These are phyloP conservation scores for Brachionus koreanus DNA, from an alignment of 1,140 invertebrate genomes.

Conservation along the genomic window DNA sequence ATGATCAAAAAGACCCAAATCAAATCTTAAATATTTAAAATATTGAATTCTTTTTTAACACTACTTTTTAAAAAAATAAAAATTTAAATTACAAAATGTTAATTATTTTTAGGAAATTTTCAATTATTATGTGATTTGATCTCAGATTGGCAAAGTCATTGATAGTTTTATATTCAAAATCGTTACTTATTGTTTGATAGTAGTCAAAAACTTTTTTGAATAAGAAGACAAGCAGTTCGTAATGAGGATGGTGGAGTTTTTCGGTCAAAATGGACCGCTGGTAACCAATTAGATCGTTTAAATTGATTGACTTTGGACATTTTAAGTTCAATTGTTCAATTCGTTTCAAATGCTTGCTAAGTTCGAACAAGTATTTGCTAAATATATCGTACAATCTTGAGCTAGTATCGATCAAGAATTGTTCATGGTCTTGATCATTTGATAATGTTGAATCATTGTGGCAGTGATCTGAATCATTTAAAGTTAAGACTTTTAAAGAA, in stretches of 20 bases:
- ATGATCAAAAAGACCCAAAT: constrained; percentile 32
- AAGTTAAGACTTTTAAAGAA: not conserved
- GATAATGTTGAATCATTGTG: not conserved
- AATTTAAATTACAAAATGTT: not conserved
- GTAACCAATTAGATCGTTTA: not conserved
- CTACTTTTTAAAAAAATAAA: not conserved
- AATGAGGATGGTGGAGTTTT: not conserved
- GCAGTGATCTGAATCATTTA: not conserved
- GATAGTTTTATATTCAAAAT: not conserved
- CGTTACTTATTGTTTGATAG: constrained; percentile 4
- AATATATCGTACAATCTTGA: not conserved
- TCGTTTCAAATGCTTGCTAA: not conserved
- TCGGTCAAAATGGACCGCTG: constrained; percentile 23
- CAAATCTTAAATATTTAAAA: not conserved
- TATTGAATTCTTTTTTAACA: not conserved
- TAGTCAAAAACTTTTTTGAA: constrained; percentile 35
- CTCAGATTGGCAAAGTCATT: not conserved
- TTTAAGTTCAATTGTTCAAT: not conserved
- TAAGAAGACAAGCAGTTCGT: not conserved
- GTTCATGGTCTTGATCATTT: not conserved
- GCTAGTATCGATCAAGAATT: constrained; percentile 3
- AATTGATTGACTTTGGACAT: not conserved
- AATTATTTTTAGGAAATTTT: constrained; percentile 15
- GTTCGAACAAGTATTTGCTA: not conserved
- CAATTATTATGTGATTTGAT: not conserved